phyloP scores from a whole-genome alignment of 2,113 vertebrate genomes.

The Melanocharis versteri region DNA sequence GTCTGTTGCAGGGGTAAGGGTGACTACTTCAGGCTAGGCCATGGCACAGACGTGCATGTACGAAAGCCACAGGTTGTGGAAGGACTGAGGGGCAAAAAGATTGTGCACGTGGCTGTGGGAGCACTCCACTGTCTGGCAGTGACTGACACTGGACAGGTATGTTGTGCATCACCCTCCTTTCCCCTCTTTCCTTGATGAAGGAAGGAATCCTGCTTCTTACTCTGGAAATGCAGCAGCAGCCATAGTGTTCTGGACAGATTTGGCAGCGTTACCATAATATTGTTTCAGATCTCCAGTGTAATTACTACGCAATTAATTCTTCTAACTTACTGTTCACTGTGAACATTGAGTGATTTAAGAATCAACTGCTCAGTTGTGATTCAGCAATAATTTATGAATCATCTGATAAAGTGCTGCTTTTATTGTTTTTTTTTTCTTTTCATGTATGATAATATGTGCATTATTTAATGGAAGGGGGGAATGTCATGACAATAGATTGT shows the following conservation, averaged over 20 bases:
- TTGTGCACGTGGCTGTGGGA: slow-evolving; percentile 94
- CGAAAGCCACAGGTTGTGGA: slow-evolving; percentile 97
- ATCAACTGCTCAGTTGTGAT: background rate
- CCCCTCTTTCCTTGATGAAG: background rate
- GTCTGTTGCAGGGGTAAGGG: slow-evolving; percentile 88
- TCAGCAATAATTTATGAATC: background rate
- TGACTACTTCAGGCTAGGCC: slow-evolving; percentile 94
- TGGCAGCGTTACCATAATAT: background rate
- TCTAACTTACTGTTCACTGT: background rate
- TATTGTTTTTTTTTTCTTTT: background rate
- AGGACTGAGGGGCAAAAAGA: slow-evolving; percentile 93
- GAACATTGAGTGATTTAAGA: background rate
- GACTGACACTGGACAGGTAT: slow-evolving; percentile 93
- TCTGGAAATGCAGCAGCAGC: background rate
- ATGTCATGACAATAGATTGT: fast-evolving
- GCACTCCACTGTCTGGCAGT: slow-evolving; percentile 96
- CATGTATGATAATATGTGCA: background rate
- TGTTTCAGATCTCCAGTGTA: background rate
- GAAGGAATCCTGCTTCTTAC: background rate
- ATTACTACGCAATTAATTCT: background rate
- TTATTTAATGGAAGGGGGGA: fast-evolving
- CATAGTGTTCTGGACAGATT: background rate
- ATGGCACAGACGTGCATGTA: slow-evolving; percentile 95
- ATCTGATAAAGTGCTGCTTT: background rate
- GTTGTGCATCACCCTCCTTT: background rate